Evolutionary conservation across 2,113 vertebrate species (phyloP).

Genomic region (Otis tarda): DNA sequence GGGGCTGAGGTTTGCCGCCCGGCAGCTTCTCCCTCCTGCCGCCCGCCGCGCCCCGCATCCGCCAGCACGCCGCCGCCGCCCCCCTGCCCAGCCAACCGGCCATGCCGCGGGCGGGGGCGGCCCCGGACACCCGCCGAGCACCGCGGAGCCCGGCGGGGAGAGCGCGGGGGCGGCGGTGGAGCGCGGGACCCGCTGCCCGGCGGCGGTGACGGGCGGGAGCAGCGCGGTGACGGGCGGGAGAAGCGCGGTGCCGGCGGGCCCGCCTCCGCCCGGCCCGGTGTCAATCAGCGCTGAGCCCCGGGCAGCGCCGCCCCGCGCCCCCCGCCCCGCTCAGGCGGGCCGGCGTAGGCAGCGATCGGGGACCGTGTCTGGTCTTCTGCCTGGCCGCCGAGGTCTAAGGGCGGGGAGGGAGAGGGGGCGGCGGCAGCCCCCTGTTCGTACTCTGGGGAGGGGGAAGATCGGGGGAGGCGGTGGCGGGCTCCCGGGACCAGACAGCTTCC

Average conservation of each 20-base stretch:
- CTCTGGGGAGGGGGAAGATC: background rate
- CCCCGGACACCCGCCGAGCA: background rate
- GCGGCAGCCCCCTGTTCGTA: background rate
- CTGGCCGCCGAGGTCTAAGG: background rate
- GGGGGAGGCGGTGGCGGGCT: background rate
- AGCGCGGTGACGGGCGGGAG: background rate
- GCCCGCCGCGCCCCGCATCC: constrained; percentile 65
- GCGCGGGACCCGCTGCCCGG: background rate
- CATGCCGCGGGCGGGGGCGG: background rate
- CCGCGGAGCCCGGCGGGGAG: background rate
- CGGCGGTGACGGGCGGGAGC: background rate
- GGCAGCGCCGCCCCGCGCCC: background rate
- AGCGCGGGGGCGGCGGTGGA: background rate
- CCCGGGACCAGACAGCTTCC: background rate
- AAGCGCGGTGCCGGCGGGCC: background rate
- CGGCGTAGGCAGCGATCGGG: background rate
- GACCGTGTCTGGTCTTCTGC: too few relatives aligned
- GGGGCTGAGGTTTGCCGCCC: background rate
- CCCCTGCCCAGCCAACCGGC: constrained; percentile 53
- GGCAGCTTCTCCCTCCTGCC: constrained; percentile 45
- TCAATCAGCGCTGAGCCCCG: background rate
- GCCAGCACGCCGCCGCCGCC: background rate
- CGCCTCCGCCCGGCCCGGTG: background rate
- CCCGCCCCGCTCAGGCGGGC: background rate
- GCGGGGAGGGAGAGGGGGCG: too few relatives aligned